Evolutionary conservation across 1,140 invertebrate species (phyloP).

Genomic region (Samia ricini): DNA sequence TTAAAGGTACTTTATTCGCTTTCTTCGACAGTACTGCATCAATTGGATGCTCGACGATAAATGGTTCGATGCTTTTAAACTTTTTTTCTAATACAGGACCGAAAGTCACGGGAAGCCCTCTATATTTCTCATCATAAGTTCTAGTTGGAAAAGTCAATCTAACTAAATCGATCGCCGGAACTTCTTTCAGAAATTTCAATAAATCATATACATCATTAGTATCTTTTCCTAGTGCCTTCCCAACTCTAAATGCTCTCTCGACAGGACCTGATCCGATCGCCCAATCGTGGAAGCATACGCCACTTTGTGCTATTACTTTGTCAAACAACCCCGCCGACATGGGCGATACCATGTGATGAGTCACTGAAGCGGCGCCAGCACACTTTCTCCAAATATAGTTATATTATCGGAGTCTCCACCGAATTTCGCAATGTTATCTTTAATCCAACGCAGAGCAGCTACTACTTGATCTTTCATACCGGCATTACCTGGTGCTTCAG

Average conservation of each 20-base stretch:
- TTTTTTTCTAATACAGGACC: constrained; percentile 67
- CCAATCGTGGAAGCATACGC: constrained; percentile 80
- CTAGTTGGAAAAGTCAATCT: constrained; percentile 43
- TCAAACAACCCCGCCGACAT: constrained; percentile 80
- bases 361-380: constrained; percentile 83
- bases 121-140: constrained; percentile 47
- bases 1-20: background rate
- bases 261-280: constrained; percentile 43
- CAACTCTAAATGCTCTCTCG: constrained; percentile 58
- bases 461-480: constrained; percentile 85
- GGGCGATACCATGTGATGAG: constrained; percentile 84
- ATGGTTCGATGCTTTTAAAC: constrained; percentile 49
- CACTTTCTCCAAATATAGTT: constrained; percentile 87
- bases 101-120: constrained; percentile 65
- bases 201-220: constrained; percentile 42
- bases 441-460: constrained; percentile 59
- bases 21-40: constrained; percentile 35
- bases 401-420: constrained; percentile 86
- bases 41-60: constrained; percentile 58
- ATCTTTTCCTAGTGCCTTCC: constrained; percentile 63
- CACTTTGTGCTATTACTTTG: constrained; percentile 79
- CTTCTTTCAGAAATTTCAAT: constrained; percentile 64
- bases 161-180: constrained; percentile 57
- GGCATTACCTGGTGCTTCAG: constrained; percentile 81
- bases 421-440: constrained; percentile 77